Conservation (phyloP, 2,888 invertebrate genomes). For the Hydriomena furcata region DNA sequence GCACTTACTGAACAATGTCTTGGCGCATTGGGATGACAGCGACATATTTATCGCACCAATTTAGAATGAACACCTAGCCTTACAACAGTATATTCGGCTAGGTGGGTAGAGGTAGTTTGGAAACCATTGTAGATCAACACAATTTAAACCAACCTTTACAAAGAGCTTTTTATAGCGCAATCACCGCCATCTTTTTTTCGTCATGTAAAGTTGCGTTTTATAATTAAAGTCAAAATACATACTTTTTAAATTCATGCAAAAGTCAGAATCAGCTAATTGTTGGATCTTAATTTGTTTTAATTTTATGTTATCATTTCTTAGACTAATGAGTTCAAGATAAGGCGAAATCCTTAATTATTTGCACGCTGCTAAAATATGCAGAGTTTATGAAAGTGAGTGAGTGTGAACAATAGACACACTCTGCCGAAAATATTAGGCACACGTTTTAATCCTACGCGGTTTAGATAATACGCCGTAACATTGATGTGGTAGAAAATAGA, state of each 20-base stretch:
- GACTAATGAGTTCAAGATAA: background rate
- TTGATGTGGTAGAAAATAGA: conserved; percentile 37
- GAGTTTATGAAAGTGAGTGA: conserved; percentile 47
- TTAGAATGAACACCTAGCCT: conserved; percentile 19
- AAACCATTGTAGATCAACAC: background rate
- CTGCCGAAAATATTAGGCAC: conserved; percentile 49
- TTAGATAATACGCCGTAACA: conserved; percentile 46
- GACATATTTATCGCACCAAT: conserved; percentile 23
- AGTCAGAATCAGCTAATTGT: background rate
- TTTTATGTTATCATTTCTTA: background rate
- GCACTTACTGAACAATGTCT: conserved; percentile 57
- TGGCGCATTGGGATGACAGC: conserved; percentile 13
- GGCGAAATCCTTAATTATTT: conserved; percentile 13
- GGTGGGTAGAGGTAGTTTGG: background rate
- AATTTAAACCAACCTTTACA: background rate
- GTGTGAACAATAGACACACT: conserved; percentile 49
- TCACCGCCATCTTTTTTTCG: too few relatives aligned
- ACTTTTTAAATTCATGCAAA: too few relatives aligned
- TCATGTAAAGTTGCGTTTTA: too few relatives aligned
- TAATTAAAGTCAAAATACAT: too few relatives aligned
- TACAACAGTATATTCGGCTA: conserved; percentile 5
- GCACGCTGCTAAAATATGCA: conserved; percentile 21
- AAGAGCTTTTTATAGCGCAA: too few relatives aligned
- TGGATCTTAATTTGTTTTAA: background rate
- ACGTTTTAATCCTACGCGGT: conserved; percentile 60